These are phyloP conservation scores for Platyura marginata DNA, from an alignment of 1,140 invertebrate species.

Conservation along the genomic window DNA sequence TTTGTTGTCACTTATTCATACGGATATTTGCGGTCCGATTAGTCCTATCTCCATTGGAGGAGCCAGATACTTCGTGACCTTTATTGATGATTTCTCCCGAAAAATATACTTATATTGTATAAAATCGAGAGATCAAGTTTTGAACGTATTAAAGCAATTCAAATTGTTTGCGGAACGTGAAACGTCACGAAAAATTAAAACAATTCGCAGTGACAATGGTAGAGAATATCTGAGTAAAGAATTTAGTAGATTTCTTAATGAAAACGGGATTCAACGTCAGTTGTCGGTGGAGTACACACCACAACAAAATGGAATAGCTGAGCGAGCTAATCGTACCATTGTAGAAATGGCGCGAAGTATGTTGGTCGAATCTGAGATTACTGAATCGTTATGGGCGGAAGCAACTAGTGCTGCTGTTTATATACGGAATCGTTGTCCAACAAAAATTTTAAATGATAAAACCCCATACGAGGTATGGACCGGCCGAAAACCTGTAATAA, in stretches of 20 bases:
- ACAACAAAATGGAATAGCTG: constrained; percentile 24
- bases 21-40: constrained; percentile 15
- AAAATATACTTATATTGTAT: background rate
- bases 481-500: too few species aligned
- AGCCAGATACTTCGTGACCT: constrained; percentile 15
- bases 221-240: constrained; percentile 16
- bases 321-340: constrained; percentile 11
- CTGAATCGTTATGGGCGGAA: constrained; percentile 6
- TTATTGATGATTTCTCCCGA: constrained; percentile 4
- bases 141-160: background rate
- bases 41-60: constrained; percentile 8
- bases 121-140: background rate
- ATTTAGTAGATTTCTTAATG: constrained; percentile 9
- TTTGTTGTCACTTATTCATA: constrained; percentile 11
- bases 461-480: constrained; percentile 5
- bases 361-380: background rate
- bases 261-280: constrained; percentile 18
- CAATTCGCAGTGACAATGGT: constrained; percentile 20
- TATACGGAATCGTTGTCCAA: constrained; percentile 6
- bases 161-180: background rate
- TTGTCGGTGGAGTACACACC: constrained; percentile 20
- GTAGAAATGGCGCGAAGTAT: constrained; percentile 6
- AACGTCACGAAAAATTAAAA: constrained; percentile 14
- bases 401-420: constrained; percentile 6
- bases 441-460: background rate